Conservation (phyloP, 2,797 vertebrate species). For the Gymnothorax javanicus region DNA sequence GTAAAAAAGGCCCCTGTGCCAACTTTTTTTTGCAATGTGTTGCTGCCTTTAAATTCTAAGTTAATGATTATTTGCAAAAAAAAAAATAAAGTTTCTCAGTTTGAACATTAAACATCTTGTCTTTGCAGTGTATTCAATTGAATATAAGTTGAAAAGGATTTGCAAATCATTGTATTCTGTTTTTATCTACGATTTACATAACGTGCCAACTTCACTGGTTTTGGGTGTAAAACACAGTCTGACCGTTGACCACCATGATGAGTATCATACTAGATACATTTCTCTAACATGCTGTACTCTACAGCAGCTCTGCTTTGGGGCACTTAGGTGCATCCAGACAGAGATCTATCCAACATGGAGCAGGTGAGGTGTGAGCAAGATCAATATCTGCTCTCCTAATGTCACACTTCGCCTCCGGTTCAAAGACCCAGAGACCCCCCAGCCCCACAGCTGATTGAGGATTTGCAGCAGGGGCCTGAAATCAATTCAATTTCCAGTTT, state of each 20-base stretch:
- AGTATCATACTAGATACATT: neutral
- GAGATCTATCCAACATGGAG: neutral
- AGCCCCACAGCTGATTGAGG: constrained; percentile 12
- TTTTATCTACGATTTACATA: no score
- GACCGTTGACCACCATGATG: neutral
- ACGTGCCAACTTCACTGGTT: no score
- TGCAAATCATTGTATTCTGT: no score
- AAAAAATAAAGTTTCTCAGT: no score
- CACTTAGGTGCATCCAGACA: constrained; percentile 4
- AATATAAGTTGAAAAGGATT: no score
- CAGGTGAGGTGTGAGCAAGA: neutral
- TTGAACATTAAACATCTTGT: no score
- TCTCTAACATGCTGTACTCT: neutral
- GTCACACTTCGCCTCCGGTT: constrained; percentile 8
- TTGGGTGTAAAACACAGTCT: neutral
- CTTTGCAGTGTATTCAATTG: no score
- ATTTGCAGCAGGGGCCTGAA: constrained; percentile 19
- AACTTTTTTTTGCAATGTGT: no score
- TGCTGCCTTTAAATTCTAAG: no score
- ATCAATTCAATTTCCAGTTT: constrained; percentile 26
- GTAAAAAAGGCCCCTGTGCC: no score
- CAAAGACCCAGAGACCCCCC: neutral
- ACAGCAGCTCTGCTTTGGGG: neutral
- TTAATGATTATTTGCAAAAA: no score
- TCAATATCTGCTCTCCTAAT: constrained; percentile 7